A percentile compares a stretch with the other conserved stretches of the same genome.
These are phyloP conservation scores for Andrena hattorfiana DNA, from an alignment of 2,888 invertebrate genomes.

Conservation along the genomic window DNA sequence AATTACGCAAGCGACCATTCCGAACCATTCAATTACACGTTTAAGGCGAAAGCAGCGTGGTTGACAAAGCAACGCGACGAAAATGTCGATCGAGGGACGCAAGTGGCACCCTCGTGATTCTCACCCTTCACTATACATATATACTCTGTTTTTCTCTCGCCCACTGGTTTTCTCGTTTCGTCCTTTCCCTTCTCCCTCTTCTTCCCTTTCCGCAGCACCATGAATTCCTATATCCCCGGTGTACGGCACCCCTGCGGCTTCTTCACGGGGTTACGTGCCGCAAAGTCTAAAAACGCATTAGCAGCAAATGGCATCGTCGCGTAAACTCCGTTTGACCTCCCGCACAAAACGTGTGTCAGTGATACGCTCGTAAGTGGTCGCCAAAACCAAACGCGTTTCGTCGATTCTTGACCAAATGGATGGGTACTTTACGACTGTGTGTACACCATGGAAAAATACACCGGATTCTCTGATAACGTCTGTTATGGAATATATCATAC, in stretches of 20 bases:
- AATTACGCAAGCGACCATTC: background rate
- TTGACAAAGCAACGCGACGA: conserved; percentile 22
- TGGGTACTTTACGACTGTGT: background rate
- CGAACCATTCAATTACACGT: conserved; percentile 16
- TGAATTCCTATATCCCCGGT: conserved; percentile 23
- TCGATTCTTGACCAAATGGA: conserved; percentile 29
- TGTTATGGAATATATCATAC: background rate
- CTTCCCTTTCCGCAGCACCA: background rate
- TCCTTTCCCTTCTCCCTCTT: background rate
- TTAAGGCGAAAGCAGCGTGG: conserved; percentile 13
- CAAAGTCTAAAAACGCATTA: conserved; percentile 64
- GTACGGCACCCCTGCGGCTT: conserved; percentile 50
- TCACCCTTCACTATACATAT: background rate
- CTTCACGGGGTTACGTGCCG: conserved; percentile 48
- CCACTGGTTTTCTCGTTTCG: background rate
- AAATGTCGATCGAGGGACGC: conserved; percentile 28
- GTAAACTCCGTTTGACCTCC: conserved; percentile 47
- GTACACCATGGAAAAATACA: background rate
- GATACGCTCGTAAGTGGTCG: conserved; percentile 11
- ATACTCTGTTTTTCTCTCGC: background rate
- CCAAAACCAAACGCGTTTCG: conserved; percentile 6
- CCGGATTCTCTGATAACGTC: background rate
- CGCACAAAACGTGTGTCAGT: conserved; percentile 13
- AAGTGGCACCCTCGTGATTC: conserved; percentile 45
- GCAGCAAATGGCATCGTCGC: conserved; percentile 55